These are phyloP conservation scores for Amiota communis DNA, from an alignment of 2,888 invertebrate species.

Conservation along the genomic window DNA sequence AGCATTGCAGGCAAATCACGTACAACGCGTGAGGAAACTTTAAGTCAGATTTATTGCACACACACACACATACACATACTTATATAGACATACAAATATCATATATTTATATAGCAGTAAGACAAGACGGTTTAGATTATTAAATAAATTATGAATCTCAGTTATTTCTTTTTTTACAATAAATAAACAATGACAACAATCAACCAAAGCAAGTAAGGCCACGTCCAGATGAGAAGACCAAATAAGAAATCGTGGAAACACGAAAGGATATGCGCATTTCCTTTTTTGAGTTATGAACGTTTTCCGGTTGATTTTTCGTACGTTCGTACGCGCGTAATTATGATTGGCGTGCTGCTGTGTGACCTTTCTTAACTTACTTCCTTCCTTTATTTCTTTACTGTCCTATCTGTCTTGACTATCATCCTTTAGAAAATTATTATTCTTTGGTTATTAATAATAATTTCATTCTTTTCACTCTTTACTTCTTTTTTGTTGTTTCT, in stretches of 20 bases:
- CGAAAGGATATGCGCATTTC: conserved; percentile 66
- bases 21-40: conserved; percentile 66
- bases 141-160: conserved; percentile 31
- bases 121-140: conserved; percentile 22
- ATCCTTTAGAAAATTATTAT: not conserved
- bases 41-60: conserved; percentile 63
- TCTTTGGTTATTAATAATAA: conserved; percentile 13
- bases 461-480: not conserved
- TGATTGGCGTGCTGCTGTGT: not conserved
- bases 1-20: conserved; percentile 55
- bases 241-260: conserved; percentile 46
- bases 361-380: too few relatives aligned
- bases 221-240: not conserved
- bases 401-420: not conserved
- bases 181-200: conserved; percentile 44
- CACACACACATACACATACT: conserved; percentile 21
- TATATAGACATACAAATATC: conserved; percentile 33
- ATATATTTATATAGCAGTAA: not conserved
- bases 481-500: not conserved
- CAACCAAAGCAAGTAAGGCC: conserved; percentile 23
- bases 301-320: conserved; percentile 56
- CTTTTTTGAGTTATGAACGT: conserved; percentile 64
- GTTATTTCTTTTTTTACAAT: not conserved
- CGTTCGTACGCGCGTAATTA: conserved; percentile 6
- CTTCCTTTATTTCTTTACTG: not conserved